Base-by-base conservation (phyloP, 2,797 vertebrate species). In the Loriculus beryllinus region DNA sequence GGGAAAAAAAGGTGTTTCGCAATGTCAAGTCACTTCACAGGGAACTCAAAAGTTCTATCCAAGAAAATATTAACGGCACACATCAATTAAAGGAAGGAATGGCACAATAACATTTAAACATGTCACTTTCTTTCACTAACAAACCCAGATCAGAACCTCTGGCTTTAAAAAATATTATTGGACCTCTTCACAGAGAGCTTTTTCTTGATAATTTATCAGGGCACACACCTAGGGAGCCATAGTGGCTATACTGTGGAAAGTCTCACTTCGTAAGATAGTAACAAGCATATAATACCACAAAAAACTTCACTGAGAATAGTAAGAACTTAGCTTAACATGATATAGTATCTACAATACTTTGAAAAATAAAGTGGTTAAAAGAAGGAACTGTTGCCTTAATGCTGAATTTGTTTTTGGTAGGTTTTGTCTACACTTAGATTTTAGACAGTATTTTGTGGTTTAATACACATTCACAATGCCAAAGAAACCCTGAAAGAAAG, bases 381-480 rank as follows among this genome's bases (percentile, higher is more conserved):
- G 54, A 93, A 95, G 90, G 91, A 96, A 88, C 71, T 93, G 88
- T 94, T 96, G 91, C 79, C 87, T 95, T 92, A 91, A 72, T 82
- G 52, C 85, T 95, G 86, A 64, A 92, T 92, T 86, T 82, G 70
- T 86, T 82, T 95, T 92, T 92, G 33, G 40, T 82, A 93, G 22
- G 14, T 40, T 84, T 95, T 78, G 80, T 86, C 81, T 64, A 82
- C 1, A 9, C 57, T 91, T 93, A 84, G 62, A 89, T 89, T 91
- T 96, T 86, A 97, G 93, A 95, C 94, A 97, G 89, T 95, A 96
- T 97, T 93, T 95, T 96, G 85, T 95, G 95, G 92, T 95, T 96
- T 96, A 91, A 86, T 79, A 89, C 13, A 74, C 37, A 82, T 51
- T 78, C 33, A 35, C 52, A 84, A 71, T 35, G 82, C 56, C 82